Base-by-base conservation (phyloP, 2,888 invertebrate genomes). In the Nomada hirtipes region DNA sequence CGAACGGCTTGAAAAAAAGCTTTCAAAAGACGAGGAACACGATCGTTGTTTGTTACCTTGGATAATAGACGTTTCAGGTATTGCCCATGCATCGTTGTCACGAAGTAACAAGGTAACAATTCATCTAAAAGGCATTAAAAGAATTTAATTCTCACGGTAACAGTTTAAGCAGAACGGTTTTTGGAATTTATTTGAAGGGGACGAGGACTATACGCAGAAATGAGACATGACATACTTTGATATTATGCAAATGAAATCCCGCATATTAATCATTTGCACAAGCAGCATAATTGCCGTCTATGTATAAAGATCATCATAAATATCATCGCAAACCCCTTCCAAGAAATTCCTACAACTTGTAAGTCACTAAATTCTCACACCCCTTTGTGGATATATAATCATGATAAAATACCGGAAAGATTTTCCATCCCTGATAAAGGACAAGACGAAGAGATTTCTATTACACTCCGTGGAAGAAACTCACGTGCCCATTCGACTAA, bases 321-420 rank as follows among this genome's bases (percentile, higher is more conserved):
- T 69, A 44, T 47, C 29, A 52, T 52, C 36, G 13, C 20, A 52
- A 10, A 15, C 29, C 59, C 59, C 60, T 11, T 23, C 20, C 50
- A 71, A 71, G 29, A 47, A 65, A 65, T 73, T 57, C 57, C 65
- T 18, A 20, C 29, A 59, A 36, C 47, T 29, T 67, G 47, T 67
- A 23, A 67, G 29, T 59, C 67, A 57, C 23, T 47, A 59, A 73
- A 29, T 73, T 73, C 73, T 47, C 67, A 67, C 47, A 57, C 67
- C 47, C 67, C 3, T 44, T 2, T 44, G 60, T 29, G 13, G 36
- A 47, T 23, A n/a, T 47, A 36, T 65, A 73, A 73, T 73, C 73
- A 67, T 50, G 73, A 73, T 73, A 73, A 73, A 73, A 73, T 71
- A 50, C 60, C 73, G 67, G 67, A 57, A 65, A 73, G 67, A 73